Evolutionary conservation across 2,113 vertebrate species (phyloP).

Genomic region (Ceratotherium simum): DNA sequence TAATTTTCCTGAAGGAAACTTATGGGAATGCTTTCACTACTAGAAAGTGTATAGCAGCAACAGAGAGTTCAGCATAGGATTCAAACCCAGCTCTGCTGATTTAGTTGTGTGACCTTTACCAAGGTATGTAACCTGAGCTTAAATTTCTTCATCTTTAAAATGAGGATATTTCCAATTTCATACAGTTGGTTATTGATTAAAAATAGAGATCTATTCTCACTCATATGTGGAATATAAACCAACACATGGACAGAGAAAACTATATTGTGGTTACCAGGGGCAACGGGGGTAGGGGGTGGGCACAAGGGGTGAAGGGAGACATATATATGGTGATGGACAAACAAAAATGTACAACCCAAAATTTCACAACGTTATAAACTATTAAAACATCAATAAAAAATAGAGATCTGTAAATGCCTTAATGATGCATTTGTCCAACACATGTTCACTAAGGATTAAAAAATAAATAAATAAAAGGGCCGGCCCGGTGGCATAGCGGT

Average conservation of each 20-base stretch:
- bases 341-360: no score
- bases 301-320: no score
- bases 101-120: not conserved
- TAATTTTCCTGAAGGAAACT: not conserved
- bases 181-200: not conserved
- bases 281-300: no score
- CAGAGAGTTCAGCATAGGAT: not conserved
- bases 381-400: no score
- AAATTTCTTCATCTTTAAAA: conserved; percentile 13
- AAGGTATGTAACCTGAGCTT: not conserved
- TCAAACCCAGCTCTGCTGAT: not conserved
- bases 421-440: not conserved
- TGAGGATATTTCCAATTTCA: not conserved
- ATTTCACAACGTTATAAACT: no score
- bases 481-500: no score
- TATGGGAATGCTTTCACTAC: not conserved
- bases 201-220: not conserved
- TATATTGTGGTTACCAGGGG: no score
- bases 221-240: no score
- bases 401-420: not conserved
- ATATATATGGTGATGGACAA: no score
- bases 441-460: not conserved
- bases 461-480: no score
- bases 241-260: no score
- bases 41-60: not conserved